Evolutionary conservation across 2,888 invertebrate species (phyloP), one percentile per base, ranked within the genome.

Genomic region (Pseudanteris insignis): DNA sequence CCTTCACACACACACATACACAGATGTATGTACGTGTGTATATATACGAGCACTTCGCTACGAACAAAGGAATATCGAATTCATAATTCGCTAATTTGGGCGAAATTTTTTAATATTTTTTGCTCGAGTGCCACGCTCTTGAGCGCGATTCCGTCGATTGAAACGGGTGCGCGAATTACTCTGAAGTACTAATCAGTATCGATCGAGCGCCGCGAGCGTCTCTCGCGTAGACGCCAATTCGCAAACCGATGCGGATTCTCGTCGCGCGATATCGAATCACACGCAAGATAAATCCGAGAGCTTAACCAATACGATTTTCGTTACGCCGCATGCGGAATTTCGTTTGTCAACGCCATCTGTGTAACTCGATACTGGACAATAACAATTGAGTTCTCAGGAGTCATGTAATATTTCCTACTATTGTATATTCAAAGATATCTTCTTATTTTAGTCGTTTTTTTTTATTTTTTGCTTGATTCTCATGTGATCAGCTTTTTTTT

Each of bases 51-150:
- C 28, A 50, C 62, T 73, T 71, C 67, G 47, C 53, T 47, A 58
- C 46, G 65, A 72, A 75, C 70, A 75, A 75, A 72, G 69, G 62
- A 64, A 50, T 66, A 29, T 47, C 69, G 71, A 70, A 75, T 74
- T 71, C 70, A 71, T 75, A 76, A 78, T 75, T 72, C 67, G 72
- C 72, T 78, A 73, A 78, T 78, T 75, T 73, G 70, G 68, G 73
- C 69, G 68, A 73, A 72, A 69, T 72, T 72, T 71, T 61, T 60
- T 14, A 46, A 25, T 34, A 15, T 58, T 47, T 48, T 71, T 70
- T 67, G 61, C 72, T 73, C 68, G 70, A 72, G 67, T 63, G 64
- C 65, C 67, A 51, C 55, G 48, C 48, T 62, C 63, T 64, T 67
- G 63, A 64, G 67, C 61, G 65, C 61, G 53, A 64, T 63, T 48